Evolutionary conservation across 2,888 invertebrate species (phyloP).

Genomic region (Cosmia trapezina): DNA sequence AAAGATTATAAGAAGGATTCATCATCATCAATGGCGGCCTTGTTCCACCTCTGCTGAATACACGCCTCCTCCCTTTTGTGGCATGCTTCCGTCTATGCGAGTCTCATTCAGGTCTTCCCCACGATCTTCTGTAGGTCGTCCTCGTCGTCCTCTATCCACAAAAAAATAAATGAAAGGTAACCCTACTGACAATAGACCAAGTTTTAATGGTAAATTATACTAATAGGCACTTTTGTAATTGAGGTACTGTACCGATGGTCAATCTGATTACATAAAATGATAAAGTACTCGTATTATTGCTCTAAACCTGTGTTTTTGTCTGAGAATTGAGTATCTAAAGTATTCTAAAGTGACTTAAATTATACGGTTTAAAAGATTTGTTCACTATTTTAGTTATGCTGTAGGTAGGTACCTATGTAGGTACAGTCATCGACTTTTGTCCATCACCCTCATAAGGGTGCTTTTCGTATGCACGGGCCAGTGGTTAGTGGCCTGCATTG

Average conservation of each 20-base stretch:
- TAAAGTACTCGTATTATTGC: background rate
- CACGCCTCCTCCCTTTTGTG: background rate
- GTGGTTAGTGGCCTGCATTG: too few relatives aligned
- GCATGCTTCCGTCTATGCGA: background rate
- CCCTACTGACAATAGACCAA: constrained; percentile 28
- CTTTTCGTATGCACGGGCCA: too few relatives aligned
- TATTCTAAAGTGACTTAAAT: background rate
- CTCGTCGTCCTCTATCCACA: background rate
- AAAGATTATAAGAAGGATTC: background rate
- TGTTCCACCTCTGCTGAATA: background rate
- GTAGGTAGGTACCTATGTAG: too few relatives aligned
- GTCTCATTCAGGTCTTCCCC: background rate
- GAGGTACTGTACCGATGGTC: constrained; percentile 5
- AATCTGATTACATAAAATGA: constrained; percentile 18
- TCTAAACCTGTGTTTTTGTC: background rate
- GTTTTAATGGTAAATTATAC: constrained; percentile 39
- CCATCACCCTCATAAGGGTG: too few relatives aligned
- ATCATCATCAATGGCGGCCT: background rate
- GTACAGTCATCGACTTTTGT: too few relatives aligned
- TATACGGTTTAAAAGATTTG: background rate
- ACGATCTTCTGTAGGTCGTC: background rate
- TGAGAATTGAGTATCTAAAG: background rate
- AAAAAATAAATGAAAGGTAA: background rate
- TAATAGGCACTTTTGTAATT: constrained; percentile 26
- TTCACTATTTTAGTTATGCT: background rate